Conservation (phyloP, 2,888 invertebrate species). For the Bembecia ichneumoniformis region DNA sequence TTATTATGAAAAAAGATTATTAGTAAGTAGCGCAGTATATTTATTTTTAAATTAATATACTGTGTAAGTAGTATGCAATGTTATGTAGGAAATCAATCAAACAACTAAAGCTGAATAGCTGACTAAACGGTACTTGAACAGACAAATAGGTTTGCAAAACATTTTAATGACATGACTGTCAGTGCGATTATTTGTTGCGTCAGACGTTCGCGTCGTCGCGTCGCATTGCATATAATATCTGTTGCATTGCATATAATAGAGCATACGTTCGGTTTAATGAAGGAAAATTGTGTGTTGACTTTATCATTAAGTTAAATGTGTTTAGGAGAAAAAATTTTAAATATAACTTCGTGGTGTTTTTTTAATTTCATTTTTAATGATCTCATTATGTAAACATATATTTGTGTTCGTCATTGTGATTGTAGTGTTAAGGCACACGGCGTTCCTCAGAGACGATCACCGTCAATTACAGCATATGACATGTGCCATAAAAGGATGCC, state of each 20-base stretch:
- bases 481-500: too few species aligned
- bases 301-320: neutral
- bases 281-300: conserved; percentile 4
- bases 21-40: too few species aligned
- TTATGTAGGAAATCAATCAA: too few species aligned
- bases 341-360: neutral
- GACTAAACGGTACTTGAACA: conserved; percentile 28
- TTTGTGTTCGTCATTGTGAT: too few species aligned
- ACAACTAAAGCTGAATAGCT: neutral
- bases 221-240: neutral
- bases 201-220: neutral
- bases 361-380: too few species aligned
- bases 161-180: conserved; percentile 14
- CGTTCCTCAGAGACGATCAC: too few species aligned
- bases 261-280: conserved; percentile 1
- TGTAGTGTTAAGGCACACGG: too few species aligned
- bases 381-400: too few species aligned
- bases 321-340: conserved; percentile 6
- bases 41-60: too few species aligned
- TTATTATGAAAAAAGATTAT: too few species aligned
- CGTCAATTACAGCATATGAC: too few species aligned
- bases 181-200: conserved; percentile 3
- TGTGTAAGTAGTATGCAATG: too few species aligned
- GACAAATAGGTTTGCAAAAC: conserved; percentile 24
- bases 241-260: neutral